These are phyloP conservation scores for Neostethus bicornis DNA, from an alignment of 2,797 vertebrate genomes.

Conservation along the genomic window DNA sequence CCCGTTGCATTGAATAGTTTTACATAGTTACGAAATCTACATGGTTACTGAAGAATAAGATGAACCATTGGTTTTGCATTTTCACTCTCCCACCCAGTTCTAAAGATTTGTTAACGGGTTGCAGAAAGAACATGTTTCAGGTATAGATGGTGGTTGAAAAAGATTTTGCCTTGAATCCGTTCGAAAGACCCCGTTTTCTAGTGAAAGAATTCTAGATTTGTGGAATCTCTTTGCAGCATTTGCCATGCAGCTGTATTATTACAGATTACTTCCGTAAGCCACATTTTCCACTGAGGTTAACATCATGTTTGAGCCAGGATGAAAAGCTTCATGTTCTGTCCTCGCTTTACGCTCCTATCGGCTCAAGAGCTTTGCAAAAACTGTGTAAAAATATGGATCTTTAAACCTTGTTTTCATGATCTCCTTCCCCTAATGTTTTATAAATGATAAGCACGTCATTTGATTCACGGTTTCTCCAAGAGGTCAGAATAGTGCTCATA, in stretches of 20 bases:
- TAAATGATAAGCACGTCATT: slow-evolving; percentile 4
- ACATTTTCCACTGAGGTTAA: slow-evolving; percentile 70
- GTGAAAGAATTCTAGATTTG: slow-evolving; percentile 60
- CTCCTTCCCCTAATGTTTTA: background rate
- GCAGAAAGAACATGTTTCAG: background rate
- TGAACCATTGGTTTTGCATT: background rate
- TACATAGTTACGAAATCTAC: background rate
- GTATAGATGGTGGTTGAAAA: slow-evolving; percentile 1
- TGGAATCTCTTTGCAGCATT: slow-evolving; percentile 58
- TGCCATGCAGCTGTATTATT: slow-evolving; percentile 63
- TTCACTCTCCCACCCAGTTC: slow-evolving; percentile 1
- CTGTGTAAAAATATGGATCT: background rate
- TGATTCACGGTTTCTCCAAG: slow-evolving; percentile 5
- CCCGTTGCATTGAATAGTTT: background rate
- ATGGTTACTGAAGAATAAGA: background rate
- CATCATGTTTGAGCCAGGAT: slow-evolving; percentile 52
- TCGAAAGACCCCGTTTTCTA: slow-evolving; percentile 36
- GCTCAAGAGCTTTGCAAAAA: slow-evolving; percentile 34
- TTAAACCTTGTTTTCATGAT: background rate
- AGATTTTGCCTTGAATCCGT: slow-evolving; percentile 30
- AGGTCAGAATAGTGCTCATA: slow-evolving; percentile 47
- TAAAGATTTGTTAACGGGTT: slow-evolving; percentile 9
- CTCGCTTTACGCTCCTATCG: slow-evolving; percentile 39
- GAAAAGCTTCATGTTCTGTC: slow-evolving; percentile 48
- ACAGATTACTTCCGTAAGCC: slow-evolving; percentile 68